Evolutionary conservation across 92 coral and sea anemone genomes (phyloP), one percentile per base, ranked within the genome.

Genomic region (Palythoa caribaeorum): DNA sequence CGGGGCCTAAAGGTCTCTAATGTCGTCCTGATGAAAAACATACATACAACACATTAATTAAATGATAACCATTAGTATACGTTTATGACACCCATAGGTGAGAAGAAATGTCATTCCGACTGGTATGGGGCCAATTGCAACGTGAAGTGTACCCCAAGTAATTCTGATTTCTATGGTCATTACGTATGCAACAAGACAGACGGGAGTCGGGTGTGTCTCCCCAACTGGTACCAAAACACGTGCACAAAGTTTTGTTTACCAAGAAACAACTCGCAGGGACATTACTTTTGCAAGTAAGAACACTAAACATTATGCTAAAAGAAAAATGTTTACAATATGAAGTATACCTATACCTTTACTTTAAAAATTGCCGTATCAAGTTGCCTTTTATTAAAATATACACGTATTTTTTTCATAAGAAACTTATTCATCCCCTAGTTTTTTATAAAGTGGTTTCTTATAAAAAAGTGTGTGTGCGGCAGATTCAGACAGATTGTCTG

Each of bases 221-320:
- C 44, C 15, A 79, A 93, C 83, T 96, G 95, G 93, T 93, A 93
- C 76, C 95, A 93, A 20, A 78, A 90, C 10, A 76, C 88, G 38
- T 96, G 99, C 85, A 73, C 78, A 0, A 83, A 76, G 71, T 94
- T 91, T 48, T 96, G 99, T 51, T 40, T 79, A 10, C 94, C 98
- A 44, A 89, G 93, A 21, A 84, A 92, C 20, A 90, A 90, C 87
- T 84, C 83, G 15, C 28, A 10, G 68, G 97, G 97, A 9, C 98
- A 92, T 70, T 91, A 94, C 77, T 52, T 47, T 70, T 94, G 95
- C 71, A 73, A 93, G 85, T 80, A 60, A 80, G 85, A 51, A 6
- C 37, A n/a, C 19, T 20, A 59, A 2, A 44, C 15, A 12, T 10
- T 59, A 14, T 59, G 65, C 19, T 17, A 28, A 28, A 28, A 28